Percentiles rank a stretch among this genome's conserved stretches.
These are phyloP conservation scores for Alfaro cultratus DNA, from an alignment of 2,797 vertebrate species.

Conservation along the genomic window DNA sequence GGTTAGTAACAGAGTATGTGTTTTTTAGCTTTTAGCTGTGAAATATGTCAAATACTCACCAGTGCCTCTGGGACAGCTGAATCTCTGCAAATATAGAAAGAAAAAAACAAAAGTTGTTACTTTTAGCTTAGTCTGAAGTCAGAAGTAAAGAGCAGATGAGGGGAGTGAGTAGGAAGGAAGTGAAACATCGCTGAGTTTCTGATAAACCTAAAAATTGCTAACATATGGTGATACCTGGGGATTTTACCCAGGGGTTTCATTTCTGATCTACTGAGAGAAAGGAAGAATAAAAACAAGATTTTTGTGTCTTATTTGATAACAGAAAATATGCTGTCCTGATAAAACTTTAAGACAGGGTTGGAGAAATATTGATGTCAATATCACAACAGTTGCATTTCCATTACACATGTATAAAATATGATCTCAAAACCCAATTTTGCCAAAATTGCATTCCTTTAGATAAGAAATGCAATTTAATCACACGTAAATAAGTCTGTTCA, in stretches of 20 bases:
- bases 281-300: background rate
- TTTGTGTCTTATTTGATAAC: background rate
- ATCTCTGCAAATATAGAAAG: constrained; percentile 72
- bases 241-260: background rate
- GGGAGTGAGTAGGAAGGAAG: background rate
- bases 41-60: constrained; percentile 70
- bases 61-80: constrained; percentile 71
- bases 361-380: background rate
- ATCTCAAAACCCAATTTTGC: too few species aligned
- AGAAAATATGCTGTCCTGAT: background rate
- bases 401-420: too few species aligned
- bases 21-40: constrained; percentile 18
- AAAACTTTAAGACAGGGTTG: background rate
- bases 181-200: background rate
- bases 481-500: background rate
- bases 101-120: background rate
- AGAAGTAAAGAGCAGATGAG: background rate
- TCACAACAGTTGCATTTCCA: background rate
- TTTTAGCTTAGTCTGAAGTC: constrained; percentile 3
- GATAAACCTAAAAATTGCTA: background rate
- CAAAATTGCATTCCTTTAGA: background rate
- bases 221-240: background rate
- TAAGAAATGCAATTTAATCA: background rate
- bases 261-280: background rate
- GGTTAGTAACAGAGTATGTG: constrained; percentile 9